phyloP scores from a whole-genome alignment of 2,797 vertebrate species.

The Mallotus villosus region DNA sequence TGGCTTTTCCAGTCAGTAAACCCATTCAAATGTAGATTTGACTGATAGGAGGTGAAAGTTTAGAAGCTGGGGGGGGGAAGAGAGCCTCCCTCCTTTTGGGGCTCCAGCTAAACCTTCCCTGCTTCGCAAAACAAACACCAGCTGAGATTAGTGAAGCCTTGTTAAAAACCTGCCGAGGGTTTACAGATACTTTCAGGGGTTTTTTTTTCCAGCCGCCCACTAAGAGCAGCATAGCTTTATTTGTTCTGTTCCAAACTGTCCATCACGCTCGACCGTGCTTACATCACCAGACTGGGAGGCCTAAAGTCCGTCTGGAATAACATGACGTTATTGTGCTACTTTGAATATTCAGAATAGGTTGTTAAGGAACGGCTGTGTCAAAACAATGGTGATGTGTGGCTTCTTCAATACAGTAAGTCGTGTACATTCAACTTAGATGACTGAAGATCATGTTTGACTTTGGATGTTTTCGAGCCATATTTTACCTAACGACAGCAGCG shows the following conservation, averaged over 20 bases:
- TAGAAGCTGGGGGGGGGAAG: slow-evolving; percentile 30
- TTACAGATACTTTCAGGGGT: slow-evolving; percentile 46
- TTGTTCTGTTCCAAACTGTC: slow-evolving; percentile 22
- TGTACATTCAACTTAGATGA: not conserved
- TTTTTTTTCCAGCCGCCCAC: slow-evolving; percentile 8
- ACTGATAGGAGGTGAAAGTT: slow-evolving; percentile 54
- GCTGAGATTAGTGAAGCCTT: slow-evolving; percentile 56
- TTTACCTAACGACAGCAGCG: not conserved
- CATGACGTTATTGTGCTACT: slow-evolving; percentile 26
- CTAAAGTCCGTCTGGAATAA: slow-evolving; percentile 5
- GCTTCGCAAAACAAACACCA: slow-evolving; percentile 60
- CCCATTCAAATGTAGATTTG: slow-evolving; percentile 53
- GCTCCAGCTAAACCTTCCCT: slow-evolving; percentile 41
- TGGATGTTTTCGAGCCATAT: not conserved
- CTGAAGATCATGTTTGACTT: not conserved
- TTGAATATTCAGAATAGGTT: slow-evolving; percentile 52
- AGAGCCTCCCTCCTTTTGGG: slow-evolving; percentile 35
- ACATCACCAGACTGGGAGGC: slow-evolving; percentile 41
- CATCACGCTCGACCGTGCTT: slow-evolving; percentile 45
- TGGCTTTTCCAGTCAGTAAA: slow-evolving; percentile 31
- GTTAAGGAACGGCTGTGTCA: slow-evolving; percentile 49
- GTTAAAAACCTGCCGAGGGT: slow-evolving; percentile 44
- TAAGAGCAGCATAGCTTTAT: slow-evolving; percentile 1
- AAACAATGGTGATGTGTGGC: not conserved
- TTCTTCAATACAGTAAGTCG: not conserved